Evolutionary conservation across 2,888 invertebrate genomes (phyloP).

Genomic region (Fabriciana adippe): DNA sequence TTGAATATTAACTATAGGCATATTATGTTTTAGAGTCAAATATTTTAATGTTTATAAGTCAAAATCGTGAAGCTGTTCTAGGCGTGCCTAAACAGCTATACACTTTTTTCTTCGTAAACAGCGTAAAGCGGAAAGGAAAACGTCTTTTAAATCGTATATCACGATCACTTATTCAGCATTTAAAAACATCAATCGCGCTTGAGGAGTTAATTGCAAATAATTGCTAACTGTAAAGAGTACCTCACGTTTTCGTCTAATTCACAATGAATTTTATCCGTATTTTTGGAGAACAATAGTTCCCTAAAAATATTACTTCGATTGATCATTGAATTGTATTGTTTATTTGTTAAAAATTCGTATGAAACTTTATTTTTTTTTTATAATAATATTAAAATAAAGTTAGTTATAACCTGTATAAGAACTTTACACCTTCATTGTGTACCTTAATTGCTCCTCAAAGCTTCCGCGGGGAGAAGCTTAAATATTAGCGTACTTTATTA

Average conservation of each 20-base stretch:
- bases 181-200: constrained; percentile 41
- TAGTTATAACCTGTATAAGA: neutral
- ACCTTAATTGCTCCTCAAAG: constrained; percentile 53
- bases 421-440: constrained; percentile 4
- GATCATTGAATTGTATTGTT: neutral
- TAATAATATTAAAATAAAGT: neutral
- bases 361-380: neutral
- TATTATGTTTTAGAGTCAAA: neutral
- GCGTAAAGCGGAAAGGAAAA: constrained; percentile 23
- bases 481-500: constrained; percentile 75
- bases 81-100: neutral
- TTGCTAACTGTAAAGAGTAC: constrained; percentile 56
- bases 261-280: constrained; percentile 28
- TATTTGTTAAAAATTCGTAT: neutral
- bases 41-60: neutral
- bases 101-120: constrained; percentile 11
- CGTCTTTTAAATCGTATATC: constrained; percentile 31
- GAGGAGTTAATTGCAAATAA: constrained; percentile 59
- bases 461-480: constrained; percentile 60
- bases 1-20: neutral
- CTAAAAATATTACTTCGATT: no score
- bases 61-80: neutral
- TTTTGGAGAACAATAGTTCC: no score
- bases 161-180: constrained; percentile 30
- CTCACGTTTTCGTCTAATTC: constrained; percentile 61